Percentiles rank a stretch among this genome's conserved stretches.
These are phyloP conservation scores for Priocnemis perturbator DNA, from an alignment of 2,888 invertebrate species.

Conservation along the genomic window DNA sequence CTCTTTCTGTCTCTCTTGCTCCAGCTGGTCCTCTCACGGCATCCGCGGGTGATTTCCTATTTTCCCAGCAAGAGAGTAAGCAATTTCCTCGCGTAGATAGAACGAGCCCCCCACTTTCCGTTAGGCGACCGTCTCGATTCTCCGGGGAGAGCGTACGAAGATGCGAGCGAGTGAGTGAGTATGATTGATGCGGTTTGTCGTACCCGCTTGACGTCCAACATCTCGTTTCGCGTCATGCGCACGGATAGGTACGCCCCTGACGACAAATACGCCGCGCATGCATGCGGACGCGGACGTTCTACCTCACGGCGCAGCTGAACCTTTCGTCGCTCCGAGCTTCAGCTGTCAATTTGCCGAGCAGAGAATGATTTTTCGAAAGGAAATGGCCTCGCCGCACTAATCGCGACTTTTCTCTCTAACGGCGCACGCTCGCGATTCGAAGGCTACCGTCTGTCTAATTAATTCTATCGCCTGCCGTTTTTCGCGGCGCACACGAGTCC, in stretches of 20 bases:
- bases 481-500: too few species aligned
- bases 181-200: slow-evolving; percentile 71
- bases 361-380: slow-evolving; percentile 13
- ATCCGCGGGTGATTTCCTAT: slow-evolving; percentile 53
- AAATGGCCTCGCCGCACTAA: background rate
- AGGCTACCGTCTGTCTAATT: slow-evolving; percentile 3
- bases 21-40: slow-evolving; percentile 25
- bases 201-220: slow-evolving; percentile 53
- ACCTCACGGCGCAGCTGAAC: slow-evolving; percentile 22
- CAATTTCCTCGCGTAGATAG: slow-evolving; percentile 66
- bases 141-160: slow-evolving; percentile 56
- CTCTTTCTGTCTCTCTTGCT: background rate
- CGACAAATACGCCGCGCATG: slow-evolving; percentile 27
- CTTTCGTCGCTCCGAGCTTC: slow-evolving; percentile 15
- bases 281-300: slow-evolving; percentile 6
- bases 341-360: slow-evolving; percentile 22
- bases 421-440: background rate
- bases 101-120: slow-evolving; percentile 52
- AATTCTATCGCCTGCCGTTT: background rate
- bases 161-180: slow-evolving; percentile 69
- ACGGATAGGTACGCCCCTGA: slow-evolving; percentile 40
- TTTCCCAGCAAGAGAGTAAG: slow-evolving; percentile 58
- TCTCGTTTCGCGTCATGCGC: slow-evolving; percentile 42
- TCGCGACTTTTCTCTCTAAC: too few species aligned
- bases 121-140: slow-evolving; percentile 37